A percentile compares a stretch with the other conserved stretches of the same genome.
These are phyloP conservation scores for Globia sparganii DNA, from an alignment of 2,888 invertebrate species.

Conservation along the genomic window DNA sequence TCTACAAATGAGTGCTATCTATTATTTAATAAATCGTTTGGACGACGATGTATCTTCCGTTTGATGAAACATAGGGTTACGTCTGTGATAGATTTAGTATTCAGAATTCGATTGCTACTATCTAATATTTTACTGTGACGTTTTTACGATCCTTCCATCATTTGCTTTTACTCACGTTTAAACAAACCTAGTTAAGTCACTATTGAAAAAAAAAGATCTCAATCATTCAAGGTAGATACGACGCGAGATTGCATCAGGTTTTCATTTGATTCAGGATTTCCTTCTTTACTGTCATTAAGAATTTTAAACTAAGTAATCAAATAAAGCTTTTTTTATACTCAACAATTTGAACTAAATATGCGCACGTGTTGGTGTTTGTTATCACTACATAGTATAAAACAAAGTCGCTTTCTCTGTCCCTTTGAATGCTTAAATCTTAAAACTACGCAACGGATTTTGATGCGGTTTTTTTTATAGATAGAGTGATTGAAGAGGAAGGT, in stretches of 20 bases:
- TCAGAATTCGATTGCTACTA: slow-evolving; percentile 32
- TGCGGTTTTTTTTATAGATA: no score
- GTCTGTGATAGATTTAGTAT: slow-evolving; percentile 42
- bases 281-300: slow-evolving; percentile 28
- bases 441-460: no score
- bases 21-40: slow-evolving; percentile 14
- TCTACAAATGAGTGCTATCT: slow-evolving; percentile 4
- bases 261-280: slow-evolving; percentile 47
- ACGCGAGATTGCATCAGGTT: slow-evolving; percentile 23
- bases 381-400: no score
- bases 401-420: no score
- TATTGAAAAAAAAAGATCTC: slow-evolving; percentile 7
- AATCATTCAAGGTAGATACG: slow-evolving; percentile 34
- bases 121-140: slow-evolving; percentile 23
- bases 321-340: slow-evolving; percentile 8
- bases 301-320: slow-evolving; percentile 16
- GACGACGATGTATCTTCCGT: slow-evolving; percentile 10
- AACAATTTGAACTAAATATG: slow-evolving; percentile 2
- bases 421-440: no score
- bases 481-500: no score
- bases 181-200: slow-evolving; percentile 13
- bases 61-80: slow-evolving; percentile 33
- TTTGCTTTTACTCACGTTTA: slow-evolving; percentile 30
- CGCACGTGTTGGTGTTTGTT: slow-evolving; percentile 15
- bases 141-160: slow-evolving; percentile 24